Conservation (phyloP, 2,888 invertebrate species). For the Apotomis capreana region DNA sequence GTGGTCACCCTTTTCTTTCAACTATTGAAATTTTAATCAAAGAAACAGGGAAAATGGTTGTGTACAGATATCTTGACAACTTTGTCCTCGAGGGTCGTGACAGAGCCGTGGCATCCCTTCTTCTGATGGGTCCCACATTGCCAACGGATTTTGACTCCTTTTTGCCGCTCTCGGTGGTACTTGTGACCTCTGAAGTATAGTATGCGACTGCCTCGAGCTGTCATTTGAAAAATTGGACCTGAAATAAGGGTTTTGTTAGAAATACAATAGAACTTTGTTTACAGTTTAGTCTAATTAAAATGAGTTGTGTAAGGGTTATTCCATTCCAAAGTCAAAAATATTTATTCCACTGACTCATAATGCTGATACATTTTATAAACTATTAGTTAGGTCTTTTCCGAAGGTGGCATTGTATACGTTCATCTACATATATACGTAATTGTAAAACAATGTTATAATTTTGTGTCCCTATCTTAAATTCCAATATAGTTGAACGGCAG, state of each 20-base stretch:
- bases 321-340: too few species aligned
- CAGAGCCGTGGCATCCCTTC: slow-evolving; percentile 29
- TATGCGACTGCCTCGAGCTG: slow-evolving; percentile 28
- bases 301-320: too few species aligned
- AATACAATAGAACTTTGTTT: too few species aligned
- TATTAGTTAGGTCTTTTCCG: too few species aligned
- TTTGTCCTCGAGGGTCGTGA: slow-evolving; percentile 24
- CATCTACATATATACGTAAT: too few species aligned
- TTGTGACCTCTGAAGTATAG: slow-evolving; percentile 28
- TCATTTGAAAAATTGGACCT: slow-evolving; percentile 28
- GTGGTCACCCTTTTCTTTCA: neutral
- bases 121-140: slow-evolving; percentile 37
- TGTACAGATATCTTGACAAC: slow-evolving; percentile 18
- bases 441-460: too few species aligned
- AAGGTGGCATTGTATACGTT: too few species aligned
- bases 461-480: too few species aligned
- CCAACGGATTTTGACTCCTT: slow-evolving; percentile 28
- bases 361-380: too few species aligned
- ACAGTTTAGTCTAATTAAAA: too few species aligned
- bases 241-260: neutral
- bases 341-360: too few species aligned
- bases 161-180: slow-evolving; percentile 33
- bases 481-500: too few species aligned
- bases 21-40: neutral
- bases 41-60: slow-evolving; percentile 30